phyloP scores from a whole-genome alignment of 2,888 invertebrate genomes.

The Digitonthophagus gazella region DNA sequence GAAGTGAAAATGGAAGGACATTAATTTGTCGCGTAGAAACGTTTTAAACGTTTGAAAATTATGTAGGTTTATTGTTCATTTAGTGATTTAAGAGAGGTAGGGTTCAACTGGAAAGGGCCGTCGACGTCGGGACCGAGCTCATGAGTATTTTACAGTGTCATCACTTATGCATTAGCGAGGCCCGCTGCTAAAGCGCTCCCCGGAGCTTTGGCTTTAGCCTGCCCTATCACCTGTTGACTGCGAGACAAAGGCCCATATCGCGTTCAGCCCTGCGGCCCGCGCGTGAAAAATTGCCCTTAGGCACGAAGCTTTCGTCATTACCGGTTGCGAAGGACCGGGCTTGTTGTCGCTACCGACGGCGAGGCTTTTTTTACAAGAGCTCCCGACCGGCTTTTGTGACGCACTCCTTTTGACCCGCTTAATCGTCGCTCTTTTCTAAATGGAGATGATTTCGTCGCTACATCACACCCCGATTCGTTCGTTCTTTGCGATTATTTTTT shows the following conservation, averaged over 20 bases:
- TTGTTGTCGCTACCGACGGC: too few relatives aligned
- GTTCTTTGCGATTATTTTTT: too few relatives aligned
- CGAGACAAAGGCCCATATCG: background rate
- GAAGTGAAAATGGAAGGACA: too few relatives aligned
- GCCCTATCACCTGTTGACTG: background rate
- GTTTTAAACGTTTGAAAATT: background rate
- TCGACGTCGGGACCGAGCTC: slow-evolving; percentile 32
- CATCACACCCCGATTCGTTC: background rate
- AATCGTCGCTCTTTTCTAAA: background rate
- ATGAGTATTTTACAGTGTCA: slow-evolving; percentile 53
- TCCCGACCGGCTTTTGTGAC: background rate
- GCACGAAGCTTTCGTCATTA: background rate
- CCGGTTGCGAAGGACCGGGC: too few relatives aligned
- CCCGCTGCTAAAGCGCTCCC: slow-evolving; percentile 56
- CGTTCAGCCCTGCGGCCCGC: background rate
- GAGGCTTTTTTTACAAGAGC: background rate
- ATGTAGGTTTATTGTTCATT: background rate
- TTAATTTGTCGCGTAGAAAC: background rate
- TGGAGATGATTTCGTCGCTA: background rate
- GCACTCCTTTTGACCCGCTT: background rate
- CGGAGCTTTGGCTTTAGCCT: slow-evolving; percentile 39
- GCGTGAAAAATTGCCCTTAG: background rate
- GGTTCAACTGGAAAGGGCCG: background rate
- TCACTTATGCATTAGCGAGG: slow-evolving; percentile 63
- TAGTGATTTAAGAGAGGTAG: background rate